Base-by-base conservation (phyloP, 2,888 invertebrate genomes). In the Stenchaetothrips biformis region DNA sequence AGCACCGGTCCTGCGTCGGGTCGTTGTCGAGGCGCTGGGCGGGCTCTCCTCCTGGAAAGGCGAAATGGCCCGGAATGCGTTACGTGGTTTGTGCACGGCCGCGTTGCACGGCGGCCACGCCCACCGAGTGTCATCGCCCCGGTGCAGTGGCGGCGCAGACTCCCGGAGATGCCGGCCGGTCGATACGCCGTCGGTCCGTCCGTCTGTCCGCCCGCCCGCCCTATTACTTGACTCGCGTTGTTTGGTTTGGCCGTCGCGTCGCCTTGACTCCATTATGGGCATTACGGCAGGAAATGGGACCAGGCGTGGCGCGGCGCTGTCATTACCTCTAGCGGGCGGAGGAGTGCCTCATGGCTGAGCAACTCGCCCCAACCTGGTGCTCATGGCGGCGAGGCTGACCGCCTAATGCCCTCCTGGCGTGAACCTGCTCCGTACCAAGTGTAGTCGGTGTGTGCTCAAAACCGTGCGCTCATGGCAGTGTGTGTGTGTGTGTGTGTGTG, bases 241-340 rank as follows among this genome's bases (percentile, higher is more conserved):
- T 7, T 21, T 74, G 25, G 67, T 9, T 74, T 9, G n/a, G 67
- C 25, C 67, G 67, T 21, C 21, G 67, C 18, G 21, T 37, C 67
- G 25, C 37, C 37, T 37, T 37, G 37, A 37, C 67, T 74, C 67
- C 37, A 25, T 74, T 25, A 25, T 74, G 67, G 67, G 25, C 67
- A 74, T 74, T 74, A 74, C 53, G 67, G 25, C 67, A 25, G 67
- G 67, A 74, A 74, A 74, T 74, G 67, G 67, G 67, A 21, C 8
- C 67, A 6, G 53, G 53, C 16, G 53, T 16, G 2, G 53, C 2
- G 53, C n/a, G 49, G 11, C 62, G 62, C n/a, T 21, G 67, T 21
- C 67, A 74, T 74, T 74, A 74, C 67, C 59, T 9, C 59, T 18
- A 18, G 67, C 67, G 25, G 25, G 67, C 7, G 59, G 6, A 74